Percentiles rank a stretch among this genome's conserved stretches.
phyloP scores from a whole-genome alignment of 2,888 invertebrate species.

The Saturnia japonica region DNA sequence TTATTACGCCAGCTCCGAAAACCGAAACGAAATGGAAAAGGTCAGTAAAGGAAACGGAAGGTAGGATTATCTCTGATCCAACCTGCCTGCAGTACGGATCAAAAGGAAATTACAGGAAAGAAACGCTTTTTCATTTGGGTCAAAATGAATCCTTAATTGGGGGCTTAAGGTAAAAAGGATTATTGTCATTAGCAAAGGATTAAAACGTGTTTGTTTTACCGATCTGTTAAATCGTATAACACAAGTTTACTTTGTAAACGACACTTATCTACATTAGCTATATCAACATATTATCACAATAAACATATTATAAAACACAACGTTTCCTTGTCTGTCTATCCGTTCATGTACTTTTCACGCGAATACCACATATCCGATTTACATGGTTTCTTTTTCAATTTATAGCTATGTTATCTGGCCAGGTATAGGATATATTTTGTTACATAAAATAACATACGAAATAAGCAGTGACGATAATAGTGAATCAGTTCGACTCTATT shows the following conservation, averaged over 20 bases:
- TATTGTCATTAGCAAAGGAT: constrained; percentile 29
- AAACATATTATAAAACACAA: no score
- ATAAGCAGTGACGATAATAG: no score
- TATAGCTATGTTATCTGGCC: no score
- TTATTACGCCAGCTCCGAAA: constrained; percentile 12
- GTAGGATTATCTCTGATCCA: constrained; percentile 24
- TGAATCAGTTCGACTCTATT: no score
- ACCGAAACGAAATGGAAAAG: constrained; percentile 22
- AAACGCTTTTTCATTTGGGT: constrained; percentile 24
- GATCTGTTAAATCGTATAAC: constrained; percentile 6
- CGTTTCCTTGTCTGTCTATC: no score
- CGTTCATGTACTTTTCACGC: no score
- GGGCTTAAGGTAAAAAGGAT: constrained; percentile 31
- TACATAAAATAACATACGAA: no score
- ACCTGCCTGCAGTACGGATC: constrained; percentile 25
- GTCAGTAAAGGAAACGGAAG: constrained; percentile 22
- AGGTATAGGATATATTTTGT: no score
- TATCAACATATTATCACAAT: no score
- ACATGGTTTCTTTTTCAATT: no score
- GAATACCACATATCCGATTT: no score
- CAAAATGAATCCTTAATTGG: constrained; percentile 34
- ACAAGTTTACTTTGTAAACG: background rate
- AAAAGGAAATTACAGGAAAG: constrained; percentile 18
- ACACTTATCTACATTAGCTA: background rate
- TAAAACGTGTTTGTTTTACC: constrained; percentile 14